Base-by-base conservation (phyloP, 2,797 vertebrate genomes). In the Cyclura pinguis region DNA sequence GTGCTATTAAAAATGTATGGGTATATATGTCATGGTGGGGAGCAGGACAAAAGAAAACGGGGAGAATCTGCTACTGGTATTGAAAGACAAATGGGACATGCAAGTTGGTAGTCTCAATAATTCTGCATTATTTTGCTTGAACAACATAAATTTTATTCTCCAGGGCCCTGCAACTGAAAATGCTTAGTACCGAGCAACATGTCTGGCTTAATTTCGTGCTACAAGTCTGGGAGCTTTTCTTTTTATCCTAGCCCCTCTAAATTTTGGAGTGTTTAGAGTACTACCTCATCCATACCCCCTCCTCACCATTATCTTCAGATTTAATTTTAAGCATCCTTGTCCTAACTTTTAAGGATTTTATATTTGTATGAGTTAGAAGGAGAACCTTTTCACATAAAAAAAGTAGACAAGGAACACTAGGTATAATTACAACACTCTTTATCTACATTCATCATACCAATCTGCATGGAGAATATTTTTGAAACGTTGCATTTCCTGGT, bases 381-480 rank as follows among this genome's bases (percentile, higher is more conserved):
- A 27, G 35, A 85, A 50, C 78, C 50, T 93, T 93, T 32, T 42
- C 42, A 62, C 2, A 27, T 2, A n/a, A 32, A 69, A 12, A 72
- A 52, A 32, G 42, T 84, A 86, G 42, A 20, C 27, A 92, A 93
- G 76, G 72, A 38, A 38, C 2, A 77, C 62, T 91, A 67, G 74
- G 62, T 91, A 80, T 81, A 94, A 93, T 93, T 92, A 88, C 1
- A n/a, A 74, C 47, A 18, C 88, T 88, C 91, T 13, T 42, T 87
- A 50, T 4, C 29, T 92, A 92, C 62, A 76, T 1, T 10, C 55
- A 88, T 87, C 38, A 74, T 10, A 27, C 42, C 59, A 0, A 0
- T 52, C 20, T 80, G 35, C 80, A 80, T 8, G 27, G 84, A 87
- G 1, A 89, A 92, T 90, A 92, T 38, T 94, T 83, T 84, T 2